Conservation (phyloP, 2,113 vertebrate genomes). For the Indicator indicator region DNA sequence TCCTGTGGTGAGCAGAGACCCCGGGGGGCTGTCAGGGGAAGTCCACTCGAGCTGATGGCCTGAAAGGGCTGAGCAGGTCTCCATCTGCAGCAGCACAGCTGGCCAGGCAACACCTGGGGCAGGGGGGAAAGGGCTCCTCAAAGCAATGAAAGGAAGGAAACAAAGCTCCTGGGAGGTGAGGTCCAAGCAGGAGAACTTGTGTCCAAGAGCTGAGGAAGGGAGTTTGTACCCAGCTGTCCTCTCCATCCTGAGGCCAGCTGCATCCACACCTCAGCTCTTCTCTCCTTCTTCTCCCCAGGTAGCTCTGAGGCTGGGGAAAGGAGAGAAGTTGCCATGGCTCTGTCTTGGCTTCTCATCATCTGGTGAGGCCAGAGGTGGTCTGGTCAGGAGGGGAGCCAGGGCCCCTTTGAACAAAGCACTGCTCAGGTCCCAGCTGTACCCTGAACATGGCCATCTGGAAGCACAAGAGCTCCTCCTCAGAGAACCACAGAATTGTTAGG, state of each 20-base stretch:
- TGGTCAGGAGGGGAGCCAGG: rapidly evolving
- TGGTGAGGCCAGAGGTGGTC: background rate
- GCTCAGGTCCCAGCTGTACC: background rate
- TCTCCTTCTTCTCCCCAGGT: background rate
- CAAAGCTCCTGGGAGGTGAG: background rate
- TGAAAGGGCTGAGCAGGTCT: background rate
- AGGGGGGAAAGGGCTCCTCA: background rate
- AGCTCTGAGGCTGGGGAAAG: background rate
- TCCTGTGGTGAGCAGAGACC: background rate
- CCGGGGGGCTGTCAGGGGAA: background rate
- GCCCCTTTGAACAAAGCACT: background rate
- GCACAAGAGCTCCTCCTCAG: background rate
- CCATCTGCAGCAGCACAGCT: background rate
- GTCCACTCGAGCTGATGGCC: background rate
- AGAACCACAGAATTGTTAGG: no score
- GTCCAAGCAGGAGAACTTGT: background rate
- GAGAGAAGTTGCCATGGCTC: background rate
- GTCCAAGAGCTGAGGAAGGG: background rate
- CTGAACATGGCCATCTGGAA: background rate
- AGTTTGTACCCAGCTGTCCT: background rate
- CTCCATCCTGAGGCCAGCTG: background rate
- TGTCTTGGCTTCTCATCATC: background rate
- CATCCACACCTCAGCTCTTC: background rate
- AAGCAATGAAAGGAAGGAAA: background rate
- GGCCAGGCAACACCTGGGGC: background rate